Base-by-base conservation (phyloP, 2,888 invertebrate genomes). In the Synergus laeviventris region DNA sequence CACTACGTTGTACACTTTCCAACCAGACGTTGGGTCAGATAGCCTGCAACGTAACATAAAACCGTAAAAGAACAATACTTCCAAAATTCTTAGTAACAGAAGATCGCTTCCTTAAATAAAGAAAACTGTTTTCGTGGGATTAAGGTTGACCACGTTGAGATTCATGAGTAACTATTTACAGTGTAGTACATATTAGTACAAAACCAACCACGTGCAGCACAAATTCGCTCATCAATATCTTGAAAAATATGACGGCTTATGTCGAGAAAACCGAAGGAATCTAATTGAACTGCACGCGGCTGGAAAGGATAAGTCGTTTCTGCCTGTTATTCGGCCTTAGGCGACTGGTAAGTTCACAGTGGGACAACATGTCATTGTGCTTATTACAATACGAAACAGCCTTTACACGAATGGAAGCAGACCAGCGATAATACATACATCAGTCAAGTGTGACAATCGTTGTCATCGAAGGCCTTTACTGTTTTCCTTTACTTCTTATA, bases 381-480 rank as follows among this genome's bases (percentile, higher is more conserved):
- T 42, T 24, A 21, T 70, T 70, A 16, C 9, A 42, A 70, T 24
- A 45, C 16, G 5, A 70, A 70, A 49, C 70, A 70, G 70, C 49
- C 49, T 31, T 49, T 49, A 9, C 16, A 2, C 1, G n/a, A 36
- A 31, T 70, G 70, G 70, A 49, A 70, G 31, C 31, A 49, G 70
- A 70, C 70, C 70, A 70, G 31, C 70, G 70, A 70, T 36, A 70
- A 49, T 66, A 16, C 45, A 14, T 42, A 16, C 45, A 14, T 42
- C 66, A 39, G 31, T 66, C 45, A 16, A 4, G 12, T 49, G 31
- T 70, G 70, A 70, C 16, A 49, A 49, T 70, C 45, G 66, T 45
- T 70, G 45, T 70, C 45, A 70, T 70, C 70, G 70, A 70, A 70
- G 70, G 70, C 49, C 70, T 31, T 70, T 36, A 45, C 21, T 11